Evolutionary conservation across 2,113 vertebrate genomes (phyloP), one percentile per base, ranked within the genome.

Genomic region (Mastomys coucha): DNA sequence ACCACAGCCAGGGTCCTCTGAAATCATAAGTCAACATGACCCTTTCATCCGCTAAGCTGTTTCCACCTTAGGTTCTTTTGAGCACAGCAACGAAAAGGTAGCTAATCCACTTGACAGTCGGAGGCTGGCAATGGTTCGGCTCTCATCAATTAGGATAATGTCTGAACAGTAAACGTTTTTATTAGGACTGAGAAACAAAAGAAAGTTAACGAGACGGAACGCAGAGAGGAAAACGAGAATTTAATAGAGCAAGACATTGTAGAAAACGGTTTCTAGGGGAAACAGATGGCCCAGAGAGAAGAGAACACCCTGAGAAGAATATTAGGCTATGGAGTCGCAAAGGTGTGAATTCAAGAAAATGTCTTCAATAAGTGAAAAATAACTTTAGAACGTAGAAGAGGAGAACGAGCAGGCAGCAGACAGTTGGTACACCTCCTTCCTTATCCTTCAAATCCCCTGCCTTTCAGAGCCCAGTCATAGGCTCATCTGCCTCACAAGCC

Each of bases 331-430:
- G 26, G 2, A 6, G 16, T 16, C 17, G 9, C 17, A 26, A 70
- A 31, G 45, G 22, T 77, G 51, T 12, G 3, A 14, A 73, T 24
- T 88, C 28, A 72, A 91, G 14, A 16, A 19, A 22, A 5, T 70
- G 70, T 80, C 80, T 95, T 70, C 49, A 45, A 33, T n/a, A 72
- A 39, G 42, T 87, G 60, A 89, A 91, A 85, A 82, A 63, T 72
- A n/a, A 58, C 22, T 16, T 9, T 16, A 22, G 58, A 9, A 65
- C 9, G 17, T 13, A 36, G 28, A 58, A 53, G 22, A 82, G 73
- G 60, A 82, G 70, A 42, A 24, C 22, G 58, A n/a, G 63, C 7
- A 17, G n/a, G 7, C 19, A 49, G 36, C 28, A 77, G 13, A 36
- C 42, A 12, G 33, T 6, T 28, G 24, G 39, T 1, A n/a, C 39